phyloP scores from a whole-genome alignment of 2,888 invertebrate species.

The Diplolepis rosae region DNA sequence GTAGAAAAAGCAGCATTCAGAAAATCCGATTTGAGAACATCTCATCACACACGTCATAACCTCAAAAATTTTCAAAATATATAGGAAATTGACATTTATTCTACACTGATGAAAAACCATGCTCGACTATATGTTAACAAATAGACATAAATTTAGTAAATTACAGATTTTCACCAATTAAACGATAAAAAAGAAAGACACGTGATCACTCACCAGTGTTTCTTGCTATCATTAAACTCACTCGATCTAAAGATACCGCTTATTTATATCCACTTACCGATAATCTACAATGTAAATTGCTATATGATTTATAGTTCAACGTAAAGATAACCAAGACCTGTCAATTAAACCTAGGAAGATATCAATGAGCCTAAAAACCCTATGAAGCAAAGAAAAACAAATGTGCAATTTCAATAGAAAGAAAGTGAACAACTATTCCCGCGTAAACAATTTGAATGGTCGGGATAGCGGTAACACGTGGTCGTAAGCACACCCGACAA shows the following conservation, averaged over 20 bases:
- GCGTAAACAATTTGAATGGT: slow-evolving; percentile 1
- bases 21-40: too few species aligned
- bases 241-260: slow-evolving; percentile 23
- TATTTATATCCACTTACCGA: slow-evolving; percentile 17
- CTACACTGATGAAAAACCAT: too few species aligned
- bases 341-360: neutral
- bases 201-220: slow-evolving; percentile 11
- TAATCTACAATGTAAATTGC: slow-evolving; percentile 25
- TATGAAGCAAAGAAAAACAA: neutral
- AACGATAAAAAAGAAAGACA: slow-evolving; percentile 1
- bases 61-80: too few species aligned
- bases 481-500: neutral
- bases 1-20: too few species aligned
- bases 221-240: slow-evolving; percentile 4
- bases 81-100: too few species aligned
- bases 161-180: too few species aligned
- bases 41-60: too few species aligned
- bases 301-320: slow-evolving; percentile 9
- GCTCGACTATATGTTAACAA: too few species aligned
- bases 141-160: too few species aligned
- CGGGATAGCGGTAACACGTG: neutral
- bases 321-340: neutral
- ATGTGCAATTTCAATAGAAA: neutral
- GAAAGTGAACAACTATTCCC: neutral
- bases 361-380: neutral